Base-by-base conservation (phyloP, 2,888 invertebrate genomes). In the Tetramorium bicarinatum region DNA sequence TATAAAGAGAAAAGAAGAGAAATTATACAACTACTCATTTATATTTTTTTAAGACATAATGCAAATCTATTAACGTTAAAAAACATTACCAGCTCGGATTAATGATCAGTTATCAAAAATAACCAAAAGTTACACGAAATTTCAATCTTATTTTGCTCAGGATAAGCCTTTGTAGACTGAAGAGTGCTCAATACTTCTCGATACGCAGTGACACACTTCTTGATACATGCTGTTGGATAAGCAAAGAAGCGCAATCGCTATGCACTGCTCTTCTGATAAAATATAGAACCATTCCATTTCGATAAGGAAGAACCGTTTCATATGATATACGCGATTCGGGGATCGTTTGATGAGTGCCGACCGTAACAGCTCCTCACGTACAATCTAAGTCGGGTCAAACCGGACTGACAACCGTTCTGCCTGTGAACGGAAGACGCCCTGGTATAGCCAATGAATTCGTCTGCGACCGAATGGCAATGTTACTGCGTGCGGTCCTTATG, bases 351-450 rank as follows among this genome's bases (percentile, higher is more conserved):
- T 86, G 89, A 85, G 82, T 85, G 88, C 88, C 88, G 89, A 89
- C 88, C 87, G 64, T 88, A 86, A 86, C 87, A 85, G 80, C 87
- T 88, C 85, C 87, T 89, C 89, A 87, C 88, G 89, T 89, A 87
- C 89, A 85, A 89, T 89, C 90, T 88, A 87, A 90, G 90, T 87
- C 89, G 87, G 89, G 89, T 90, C 87, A 90, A 90, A 89, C 91
- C 90, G 89, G 91, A 86, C 91, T 92, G 91, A 90, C 93, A 93
- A 93, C 90, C 92, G 93, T 93, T 92, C 88, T 92, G 93, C 93
- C 93, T 93, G 93, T 93, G 93, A 93, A 93, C 93, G 93, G 93
- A 94, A 93, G 93, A 93, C 92, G 91, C 91, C 88, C 90, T 90
- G 90, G 89, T 86, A 90, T 90, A 88, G 89, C 90, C 93, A 94